phyloP scores from a whole-genome alignment of 1,140 invertebrate genomes.

The Camponotus floridanus region DNA sequence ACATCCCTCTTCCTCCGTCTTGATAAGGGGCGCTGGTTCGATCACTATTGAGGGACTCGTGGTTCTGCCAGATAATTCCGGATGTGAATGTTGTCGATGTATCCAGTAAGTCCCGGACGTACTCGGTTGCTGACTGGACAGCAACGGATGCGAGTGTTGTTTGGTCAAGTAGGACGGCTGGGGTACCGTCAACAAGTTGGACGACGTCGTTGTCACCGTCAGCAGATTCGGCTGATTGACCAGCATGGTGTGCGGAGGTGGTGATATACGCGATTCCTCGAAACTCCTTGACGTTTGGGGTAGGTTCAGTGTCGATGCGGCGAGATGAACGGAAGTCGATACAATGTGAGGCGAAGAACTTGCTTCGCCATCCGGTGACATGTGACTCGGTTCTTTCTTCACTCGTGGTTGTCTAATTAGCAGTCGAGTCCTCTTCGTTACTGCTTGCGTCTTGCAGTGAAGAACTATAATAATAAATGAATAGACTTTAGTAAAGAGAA shows the following conservation, averaged over 20 bases:
- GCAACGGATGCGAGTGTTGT: slow-evolving; percentile 89
- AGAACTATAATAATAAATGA: slow-evolving; percentile 64
- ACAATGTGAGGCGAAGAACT: slow-evolving; percentile 80
- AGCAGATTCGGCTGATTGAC: slow-evolving; percentile 68
- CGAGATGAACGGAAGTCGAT: slow-evolving; percentile 80
- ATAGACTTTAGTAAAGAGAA: slow-evolving; percentile 1
- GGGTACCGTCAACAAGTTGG: slow-evolving; percentile 88
- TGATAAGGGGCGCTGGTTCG: slow-evolving; percentile 77
- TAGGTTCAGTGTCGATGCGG: slow-evolving; percentile 86
- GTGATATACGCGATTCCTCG: slow-evolving; percentile 78
- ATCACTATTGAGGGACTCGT: slow-evolving; percentile 77
- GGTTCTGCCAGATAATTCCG: slow-evolving; percentile 81
- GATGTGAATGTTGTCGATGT: slow-evolving; percentile 87
- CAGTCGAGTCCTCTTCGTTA: slow-evolving; percentile 74
- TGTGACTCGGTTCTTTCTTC: slow-evolving; percentile 88
- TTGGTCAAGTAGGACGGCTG: slow-evolving; percentile 87
- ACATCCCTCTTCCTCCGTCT: slow-evolving; percentile 73
- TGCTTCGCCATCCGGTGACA: slow-evolving; percentile 85
- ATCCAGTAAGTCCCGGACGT: slow-evolving; percentile 77
- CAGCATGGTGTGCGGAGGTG: slow-evolving; percentile 63
- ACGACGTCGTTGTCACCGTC: slow-evolving; percentile 80
- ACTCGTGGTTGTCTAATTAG: slow-evolving; percentile 89
- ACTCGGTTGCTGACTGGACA: slow-evolving; percentile 86
- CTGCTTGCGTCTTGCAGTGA: slow-evolving; percentile 52
- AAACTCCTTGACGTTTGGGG: slow-evolving; percentile 88